Evolutionary conservation across 2,888 invertebrate genomes (phyloP).

Genomic region (Graphium colonna): DNA sequence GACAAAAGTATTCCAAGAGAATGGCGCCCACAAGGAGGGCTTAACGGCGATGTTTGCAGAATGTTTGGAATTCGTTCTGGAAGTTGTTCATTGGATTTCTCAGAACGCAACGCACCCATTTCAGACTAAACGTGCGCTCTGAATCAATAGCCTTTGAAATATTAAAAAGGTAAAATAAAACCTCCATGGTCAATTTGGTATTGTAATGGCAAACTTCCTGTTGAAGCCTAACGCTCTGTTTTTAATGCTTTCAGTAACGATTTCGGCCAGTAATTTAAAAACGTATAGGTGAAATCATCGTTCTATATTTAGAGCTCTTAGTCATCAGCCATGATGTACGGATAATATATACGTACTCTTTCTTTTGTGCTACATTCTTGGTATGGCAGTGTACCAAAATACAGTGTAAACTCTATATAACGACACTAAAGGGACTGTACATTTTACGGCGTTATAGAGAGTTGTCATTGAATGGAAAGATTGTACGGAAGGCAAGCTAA

Average conservation of each 20-base stretch:
- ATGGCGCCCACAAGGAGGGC: slow-evolving; percentile 32
- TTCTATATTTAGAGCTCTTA: slow-evolving; percentile 20
- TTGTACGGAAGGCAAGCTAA: no score
- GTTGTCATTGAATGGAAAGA: no score
- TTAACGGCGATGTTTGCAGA: slow-evolving; percentile 37
- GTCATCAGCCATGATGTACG: slow-evolving; percentile 13
- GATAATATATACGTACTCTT: slow-evolving; percentile 9
- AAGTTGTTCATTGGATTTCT: slow-evolving; percentile 49
- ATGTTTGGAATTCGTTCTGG: slow-evolving; percentile 54
- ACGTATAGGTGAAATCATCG: slow-evolving; percentile 18
- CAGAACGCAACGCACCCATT: slow-evolving; percentile 45
- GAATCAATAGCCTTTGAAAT: background rate
- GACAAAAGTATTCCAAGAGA: slow-evolving; percentile 45
- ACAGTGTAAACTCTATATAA: no score
- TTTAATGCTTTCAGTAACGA: no score
- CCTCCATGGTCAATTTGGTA: background rate
- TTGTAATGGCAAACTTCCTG: background rate
- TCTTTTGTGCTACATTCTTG: slow-evolving; percentile 8
- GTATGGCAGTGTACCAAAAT: no score
- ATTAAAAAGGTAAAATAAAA: background rate
- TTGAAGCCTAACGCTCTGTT: no score
- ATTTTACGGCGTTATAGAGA: no score
- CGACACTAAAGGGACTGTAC: no score
- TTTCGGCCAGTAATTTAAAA: background rate
- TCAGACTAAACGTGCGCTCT: slow-evolving; percentile 31